phyloP scores from a whole-genome alignment of 1,140 invertebrate genomes.

The Scaptomyza graminum region DNA sequence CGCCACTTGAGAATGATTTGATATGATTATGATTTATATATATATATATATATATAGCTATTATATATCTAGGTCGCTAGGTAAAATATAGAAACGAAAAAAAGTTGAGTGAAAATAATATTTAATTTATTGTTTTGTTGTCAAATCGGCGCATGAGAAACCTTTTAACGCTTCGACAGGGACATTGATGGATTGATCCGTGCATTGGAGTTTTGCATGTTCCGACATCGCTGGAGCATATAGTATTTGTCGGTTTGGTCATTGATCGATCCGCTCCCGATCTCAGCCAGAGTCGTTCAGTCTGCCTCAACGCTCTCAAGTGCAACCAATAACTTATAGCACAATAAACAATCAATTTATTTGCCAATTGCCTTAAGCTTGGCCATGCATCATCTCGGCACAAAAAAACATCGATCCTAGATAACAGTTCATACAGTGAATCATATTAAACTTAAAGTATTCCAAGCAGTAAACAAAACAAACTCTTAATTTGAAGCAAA shows the following conservation, averaged over 20 bases:
- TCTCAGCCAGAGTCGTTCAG: background rate
- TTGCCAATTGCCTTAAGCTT: conserved; percentile 37
- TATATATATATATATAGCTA: too few species aligned
- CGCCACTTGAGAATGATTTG: conserved; percentile 72
- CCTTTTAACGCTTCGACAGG: conserved; percentile 11
- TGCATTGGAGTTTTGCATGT: conserved; percentile 31
- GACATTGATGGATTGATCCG: conserved; percentile 44
- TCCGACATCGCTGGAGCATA: conserved; percentile 32
- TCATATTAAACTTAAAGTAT: too few species aligned
- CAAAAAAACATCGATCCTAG: too few species aligned
- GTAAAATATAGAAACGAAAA: conserved; percentile 38
- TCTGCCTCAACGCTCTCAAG: conserved; percentile 23
- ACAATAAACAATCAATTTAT: conserved; percentile 53
- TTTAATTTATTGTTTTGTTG: conserved; percentile 2
- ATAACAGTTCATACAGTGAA: too few species aligned
- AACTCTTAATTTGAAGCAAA: too few species aligned
- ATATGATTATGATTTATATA: conserved; percentile 58
- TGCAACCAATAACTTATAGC: conserved; percentile 47
- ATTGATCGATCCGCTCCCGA: conserved; percentile 42
- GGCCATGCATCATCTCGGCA: conserved; percentile 25
- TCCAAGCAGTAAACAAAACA: too few species aligned
- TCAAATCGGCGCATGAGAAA: conserved; percentile 31
- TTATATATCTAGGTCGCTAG: conserved; percentile 47
- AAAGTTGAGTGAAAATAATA: conserved; percentile 28
- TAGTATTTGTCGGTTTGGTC: conserved; percentile 39